These are phyloP conservation scores for Platichthys stellatus DNA, from an alignment of 2,113 vertebrate species.

Conservation along the genomic window DNA sequence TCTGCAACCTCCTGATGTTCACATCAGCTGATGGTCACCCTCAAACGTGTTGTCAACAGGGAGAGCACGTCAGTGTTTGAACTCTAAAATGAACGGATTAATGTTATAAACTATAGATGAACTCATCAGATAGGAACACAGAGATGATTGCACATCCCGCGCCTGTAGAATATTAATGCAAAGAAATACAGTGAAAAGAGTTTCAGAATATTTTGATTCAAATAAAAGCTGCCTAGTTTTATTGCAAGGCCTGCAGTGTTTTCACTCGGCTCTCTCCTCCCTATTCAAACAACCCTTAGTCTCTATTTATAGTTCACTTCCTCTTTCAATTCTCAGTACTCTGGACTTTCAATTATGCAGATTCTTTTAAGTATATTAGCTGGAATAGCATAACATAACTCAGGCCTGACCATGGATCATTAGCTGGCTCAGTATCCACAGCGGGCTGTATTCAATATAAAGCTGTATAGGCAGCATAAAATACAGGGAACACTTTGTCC, in stretches of 20 bases:
- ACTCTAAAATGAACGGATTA: neutral
- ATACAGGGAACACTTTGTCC: constrained; percentile 6
- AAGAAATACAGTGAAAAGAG: neutral
- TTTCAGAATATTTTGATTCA: neutral
- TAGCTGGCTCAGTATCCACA: constrained; percentile 7
- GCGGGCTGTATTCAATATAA: constrained; percentile 19
- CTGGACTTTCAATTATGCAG: constrained; percentile 44
- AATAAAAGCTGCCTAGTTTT: neutral
- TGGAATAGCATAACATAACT: constrained; percentile 28
- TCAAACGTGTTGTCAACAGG: neutral
- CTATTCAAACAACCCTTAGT: constrained; percentile 24
- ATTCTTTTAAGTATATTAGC: constrained; percentile 36
- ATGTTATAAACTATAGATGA: neutral
- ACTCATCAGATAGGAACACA: neutral
- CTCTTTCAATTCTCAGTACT: constrained; percentile 31
- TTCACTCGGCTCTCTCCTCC: constrained; percentile 3
- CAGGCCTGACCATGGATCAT: constrained; percentile 8
- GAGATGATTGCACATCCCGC: neutral
- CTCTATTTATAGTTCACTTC: constrained; percentile 45
- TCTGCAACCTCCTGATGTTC: neutral
- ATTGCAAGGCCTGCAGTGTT: neutral
- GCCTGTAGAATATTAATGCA: neutral
- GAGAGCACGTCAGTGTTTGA: constrained; percentile 1
- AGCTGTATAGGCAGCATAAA: constrained; percentile 8
- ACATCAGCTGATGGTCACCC: constrained; percentile 6